Evolutionary conservation across 2,113 vertebrate genomes (phyloP).

Genomic region (Scophthalmus maximus): DNA sequence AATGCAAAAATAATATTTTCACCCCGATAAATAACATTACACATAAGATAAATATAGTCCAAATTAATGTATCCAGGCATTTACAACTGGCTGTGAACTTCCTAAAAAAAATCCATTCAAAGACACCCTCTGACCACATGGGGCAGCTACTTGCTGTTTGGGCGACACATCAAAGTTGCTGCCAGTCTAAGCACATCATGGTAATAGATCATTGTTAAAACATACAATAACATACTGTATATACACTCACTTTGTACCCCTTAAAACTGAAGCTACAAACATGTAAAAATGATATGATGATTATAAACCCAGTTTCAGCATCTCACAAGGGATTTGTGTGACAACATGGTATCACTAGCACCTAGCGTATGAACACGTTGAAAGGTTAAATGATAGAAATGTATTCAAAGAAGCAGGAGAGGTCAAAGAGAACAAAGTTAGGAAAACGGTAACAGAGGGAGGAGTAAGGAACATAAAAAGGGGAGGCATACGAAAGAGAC

Average conservation of each 20-base stretch:
- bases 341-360: neutral
- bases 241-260: neutral
- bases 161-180: neutral
- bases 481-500: conserved; percentile 33
- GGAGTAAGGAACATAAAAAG: conserved; percentile 27
- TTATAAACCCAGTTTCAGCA: neutral
- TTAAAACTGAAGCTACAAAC: no score
- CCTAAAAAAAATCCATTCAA: neutral
- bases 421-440: conserved; percentile 11
- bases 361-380: neutral
- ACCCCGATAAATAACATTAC: neutral
- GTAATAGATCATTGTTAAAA: neutral
- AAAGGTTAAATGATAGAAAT: conserved; percentile 30
- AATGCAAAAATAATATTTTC: neutral
- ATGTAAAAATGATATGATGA: neutral
- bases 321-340: neutral
- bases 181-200: neutral
- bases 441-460: conserved; percentile 4
- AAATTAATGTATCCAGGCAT: neutral
- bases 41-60: neutral
- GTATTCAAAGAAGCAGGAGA: conserved; percentile 9
- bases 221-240: neutral
- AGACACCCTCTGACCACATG: neutral
- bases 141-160: neutral
- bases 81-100: neutral